These are phyloP conservation scores for Lithophane socia DNA, from an alignment of 2,888 invertebrate species.

Conservation along the genomic window DNA sequence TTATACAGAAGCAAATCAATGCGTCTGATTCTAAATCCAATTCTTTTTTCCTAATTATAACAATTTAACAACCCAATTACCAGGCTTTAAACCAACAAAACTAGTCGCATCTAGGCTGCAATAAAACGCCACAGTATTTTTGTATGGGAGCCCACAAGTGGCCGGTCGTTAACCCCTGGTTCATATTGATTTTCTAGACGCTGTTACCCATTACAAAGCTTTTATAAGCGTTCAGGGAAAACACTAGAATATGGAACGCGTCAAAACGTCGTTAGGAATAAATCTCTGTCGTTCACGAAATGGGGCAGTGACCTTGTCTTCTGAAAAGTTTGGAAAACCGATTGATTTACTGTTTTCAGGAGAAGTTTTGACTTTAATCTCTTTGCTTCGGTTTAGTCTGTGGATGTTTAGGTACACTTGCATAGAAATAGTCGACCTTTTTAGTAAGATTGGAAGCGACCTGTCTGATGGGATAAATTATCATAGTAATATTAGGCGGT, in stretches of 20 bases:
- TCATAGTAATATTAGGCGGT: not conserved
- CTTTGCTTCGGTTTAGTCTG: constrained; percentile 11
- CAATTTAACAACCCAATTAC: not conserved
- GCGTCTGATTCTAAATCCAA: not conserved
- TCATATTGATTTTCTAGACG: constrained; percentile 81
- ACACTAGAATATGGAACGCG: constrained; percentile 37
- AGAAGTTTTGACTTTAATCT: constrained; percentile 22
- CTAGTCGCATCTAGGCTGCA: constrained; percentile 16
- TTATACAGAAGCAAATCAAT: not conserved
- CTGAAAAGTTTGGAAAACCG: constrained; percentile 16
- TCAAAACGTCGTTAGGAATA: constrained; percentile 46
- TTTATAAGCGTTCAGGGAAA: constrained; percentile 49
- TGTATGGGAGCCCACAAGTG: constrained; percentile 68
- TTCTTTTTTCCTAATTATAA: not conserved
- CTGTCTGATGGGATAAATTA: not conserved
- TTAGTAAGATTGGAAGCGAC: not conserved
- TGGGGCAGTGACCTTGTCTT: constrained; percentile 36
- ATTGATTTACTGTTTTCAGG: constrained; percentile 18
- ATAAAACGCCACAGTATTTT: constrained; percentile 45
- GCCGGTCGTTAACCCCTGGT: constrained; percentile 75
- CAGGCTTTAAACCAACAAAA: constrained; percentile 5
- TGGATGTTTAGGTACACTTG: not conserved
- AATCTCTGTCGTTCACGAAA: constrained; percentile 49
- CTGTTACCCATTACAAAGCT: constrained; percentile 51
- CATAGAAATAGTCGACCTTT: too few relatives aligned